Evolutionary conservation across 2,113 vertebrate genomes (phyloP), one percentile per base, ranked within the genome.

Genomic region (Clinocottus analis): DNA sequence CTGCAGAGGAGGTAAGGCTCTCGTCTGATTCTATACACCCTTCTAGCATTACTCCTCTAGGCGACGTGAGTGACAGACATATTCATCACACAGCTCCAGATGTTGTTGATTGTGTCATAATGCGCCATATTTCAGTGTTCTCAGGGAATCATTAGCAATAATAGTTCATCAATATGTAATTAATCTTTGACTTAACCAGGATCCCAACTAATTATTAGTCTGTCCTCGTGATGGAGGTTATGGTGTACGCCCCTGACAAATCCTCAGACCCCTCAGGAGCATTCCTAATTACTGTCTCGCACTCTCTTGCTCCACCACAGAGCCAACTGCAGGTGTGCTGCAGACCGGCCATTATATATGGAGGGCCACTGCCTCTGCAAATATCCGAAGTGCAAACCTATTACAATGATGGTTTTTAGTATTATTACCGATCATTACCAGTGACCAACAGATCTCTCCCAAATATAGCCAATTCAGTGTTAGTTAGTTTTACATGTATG

Each of bases 1-100:
- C 76, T 99, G 98, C 90, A 95, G 98, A 64, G 98, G 98, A 96
- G 98, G 98, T 99, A 94, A 94, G 45, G 16, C 27, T 63, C 53
- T 9, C 7, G 2, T 3, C 16, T 5, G 19, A 19, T 33, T 29
- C 45, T 37, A 7, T n/a, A 27, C 12, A 0, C 23, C 0, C 0
- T 7, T 31, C 25, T 31, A 31, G 51, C 31, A 27, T 41, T 2
- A 13, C 33, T 45, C 1, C 31, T 71, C n/a, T n/a, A 39, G 53
- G 41, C 31, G 25, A 53, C 11, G 27, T 27, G 3, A 31, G n/a
- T 45, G 61, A 55, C 55, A 31, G 13, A 59, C 71, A 75, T 12
- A 2, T 47, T 47, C 33, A 63, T 73, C 43, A 7, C 62, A 49
- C 37, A 29, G 33, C 41, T 39, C 61, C 66, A 77, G 60, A 43